phyloP scores from a whole-genome alignment of 2,888 invertebrate genomes.

The Biston stratarius region DNA sequence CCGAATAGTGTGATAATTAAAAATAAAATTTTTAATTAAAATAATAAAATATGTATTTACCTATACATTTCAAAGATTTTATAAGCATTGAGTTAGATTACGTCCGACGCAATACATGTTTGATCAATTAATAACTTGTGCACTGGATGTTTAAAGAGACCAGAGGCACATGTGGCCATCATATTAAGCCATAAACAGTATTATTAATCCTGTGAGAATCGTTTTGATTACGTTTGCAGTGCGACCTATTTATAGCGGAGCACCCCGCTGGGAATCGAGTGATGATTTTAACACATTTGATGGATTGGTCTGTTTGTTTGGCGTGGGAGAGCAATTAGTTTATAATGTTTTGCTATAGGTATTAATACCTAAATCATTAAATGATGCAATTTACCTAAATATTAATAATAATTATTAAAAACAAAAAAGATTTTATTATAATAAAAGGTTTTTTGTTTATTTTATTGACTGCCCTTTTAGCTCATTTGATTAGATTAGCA shows the following conservation, averaged over 20 bases:
- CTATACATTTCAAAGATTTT: too few species aligned
- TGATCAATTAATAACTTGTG: not conserved
- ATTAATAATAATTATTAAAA: too few species aligned
- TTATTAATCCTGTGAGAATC: slow-evolving; percentile 49
- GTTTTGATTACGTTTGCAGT: slow-evolving; percentile 61
- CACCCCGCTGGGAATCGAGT: slow-evolving; percentile 31
- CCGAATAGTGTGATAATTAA: too few species aligned
- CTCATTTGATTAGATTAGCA: too few species aligned
- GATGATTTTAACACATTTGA: slow-evolving; percentile 36
- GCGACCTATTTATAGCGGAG: slow-evolving; percentile 51
- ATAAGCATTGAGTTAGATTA: too few species aligned
- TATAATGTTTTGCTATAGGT: slow-evolving; percentile 5
- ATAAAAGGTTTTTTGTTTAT: too few species aligned
- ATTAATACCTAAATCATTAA: not conserved
- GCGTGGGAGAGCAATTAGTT: slow-evolving; percentile 24
- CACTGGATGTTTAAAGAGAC: not conserved
- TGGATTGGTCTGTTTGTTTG: slow-evolving; percentile 14
- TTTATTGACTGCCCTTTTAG: too few species aligned
- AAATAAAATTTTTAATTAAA: too few species aligned
- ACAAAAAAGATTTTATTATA: too few species aligned
- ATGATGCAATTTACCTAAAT: too few species aligned
- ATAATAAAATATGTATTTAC: too few species aligned
- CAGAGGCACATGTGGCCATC: slow-evolving; percentile 35
- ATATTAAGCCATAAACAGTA: slow-evolving; percentile 22
- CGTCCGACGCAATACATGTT: not conserved